Base-by-base conservation (phyloP, 2,113 vertebrate species). In the Coreoperca whiteheadi region DNA sequence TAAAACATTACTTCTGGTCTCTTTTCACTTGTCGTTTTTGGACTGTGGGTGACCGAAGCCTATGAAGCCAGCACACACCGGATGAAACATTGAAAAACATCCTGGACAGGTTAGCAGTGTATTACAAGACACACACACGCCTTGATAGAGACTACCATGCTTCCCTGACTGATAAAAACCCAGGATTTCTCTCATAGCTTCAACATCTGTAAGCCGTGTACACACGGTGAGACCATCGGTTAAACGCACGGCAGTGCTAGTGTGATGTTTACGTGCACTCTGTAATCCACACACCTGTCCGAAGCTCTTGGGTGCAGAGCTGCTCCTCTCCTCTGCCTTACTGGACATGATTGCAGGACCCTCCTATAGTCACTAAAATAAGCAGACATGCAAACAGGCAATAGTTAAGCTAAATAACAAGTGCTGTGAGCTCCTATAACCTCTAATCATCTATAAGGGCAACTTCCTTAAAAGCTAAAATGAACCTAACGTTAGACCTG, bases 291-390 rank as follows among this genome's bases (percentile, higher is more conserved):
- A 4, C 21, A 91, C 91, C 86, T 93, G 86, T 73, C 91, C 92
- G 34, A 93, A 94, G n/a, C 20, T 5, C 57, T 21, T 91, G 32
- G 73, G 1, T 4, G 61, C 57, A 64, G 66, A 48, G 60, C 4
- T 25, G 68, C 76, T 77, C 50, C 51, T 73, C 76, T 79, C 83
- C 72, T 79, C 72, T 0, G 41, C 4, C 16, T 73, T 59, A 7
- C 50, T 30, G 61, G 90, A 86, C 94, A 94, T 95, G 48, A 11
- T n/a, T 73, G 64, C 66, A 48, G 48, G 43, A 34, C 46, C 51
- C 21, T 14, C 15, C 32, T 72, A 0, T 8, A 4, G n/a, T 56
- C 50, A 32, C 64, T 48, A 1, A 71, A 54, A 10, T 2, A 18
- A 41, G 46, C 12, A 43, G 8, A 32, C 8, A 8, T 10, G 15